Evolutionary conservation across 2,888 invertebrate species (phyloP).

Genomic region (Pseudococcus viburni): DNA sequence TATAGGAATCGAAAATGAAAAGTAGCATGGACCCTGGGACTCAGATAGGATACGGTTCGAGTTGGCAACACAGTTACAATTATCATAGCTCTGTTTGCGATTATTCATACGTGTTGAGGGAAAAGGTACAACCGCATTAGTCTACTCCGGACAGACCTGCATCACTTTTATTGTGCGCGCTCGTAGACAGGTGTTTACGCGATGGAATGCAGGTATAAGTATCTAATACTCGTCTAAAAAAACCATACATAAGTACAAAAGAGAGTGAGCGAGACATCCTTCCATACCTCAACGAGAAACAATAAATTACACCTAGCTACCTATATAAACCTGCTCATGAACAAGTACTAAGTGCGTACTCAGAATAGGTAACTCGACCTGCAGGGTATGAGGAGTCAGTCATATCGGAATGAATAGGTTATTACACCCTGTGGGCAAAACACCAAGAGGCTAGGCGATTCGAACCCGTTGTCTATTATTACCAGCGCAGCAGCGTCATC

Average conservation of each 20-base stretch:
- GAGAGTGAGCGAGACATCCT: neutral
- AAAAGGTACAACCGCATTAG: neutral
- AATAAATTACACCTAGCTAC: slow-evolving; percentile 39
- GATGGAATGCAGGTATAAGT: slow-evolving; percentile 27
- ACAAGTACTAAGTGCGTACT: neutral
- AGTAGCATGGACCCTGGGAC: neutral
- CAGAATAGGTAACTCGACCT: neutral
- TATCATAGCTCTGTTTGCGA: slow-evolving; percentile 47
- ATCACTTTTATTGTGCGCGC: slow-evolving; percentile 40
- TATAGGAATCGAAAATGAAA: neutral
- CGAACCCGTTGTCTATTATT: slow-evolving; percentile 45
- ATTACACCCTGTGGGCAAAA: slow-evolving; percentile 34
- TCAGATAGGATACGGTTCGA: slow-evolving; percentile 20
- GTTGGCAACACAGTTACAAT: slow-evolving; percentile 29
- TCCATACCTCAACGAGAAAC: slow-evolving; percentile 22
- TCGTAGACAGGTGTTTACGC: slow-evolving; percentile 46
- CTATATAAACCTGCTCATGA: neutral
- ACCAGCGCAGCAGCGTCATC: neutral
- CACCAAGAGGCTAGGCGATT: neutral
- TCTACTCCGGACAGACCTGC: slow-evolving; percentile 10
- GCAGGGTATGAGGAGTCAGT: slow-evolving; percentile 26
- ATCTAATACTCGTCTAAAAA: neutral
- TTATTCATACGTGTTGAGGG: slow-evolving; percentile 47
- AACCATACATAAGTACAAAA: neutral
- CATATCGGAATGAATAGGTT: slow-evolving; percentile 47